Evolutionary conservation across 2,113 vertebrate species (phyloP).

Genomic region (Lipophrys pholis): DNA sequence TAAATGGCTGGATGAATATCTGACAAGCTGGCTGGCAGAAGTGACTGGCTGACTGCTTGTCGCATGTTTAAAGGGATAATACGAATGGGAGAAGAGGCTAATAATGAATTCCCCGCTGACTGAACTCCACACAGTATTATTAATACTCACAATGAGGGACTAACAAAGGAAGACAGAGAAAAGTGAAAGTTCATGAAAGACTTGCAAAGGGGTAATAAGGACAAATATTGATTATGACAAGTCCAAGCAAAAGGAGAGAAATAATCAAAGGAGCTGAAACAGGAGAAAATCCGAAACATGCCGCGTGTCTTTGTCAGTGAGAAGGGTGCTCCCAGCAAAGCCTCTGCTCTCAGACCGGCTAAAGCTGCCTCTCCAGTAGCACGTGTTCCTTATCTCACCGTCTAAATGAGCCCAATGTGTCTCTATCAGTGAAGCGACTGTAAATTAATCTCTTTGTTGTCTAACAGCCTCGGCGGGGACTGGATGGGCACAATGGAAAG

Average conservation of each 20-base stretch:
- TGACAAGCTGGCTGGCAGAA: conserved; percentile 52
- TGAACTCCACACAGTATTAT: conserved; percentile 31
- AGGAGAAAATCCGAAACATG: conserved; percentile 18
- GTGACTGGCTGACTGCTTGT: conserved; percentile 38
- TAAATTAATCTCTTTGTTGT: conserved; percentile 75
- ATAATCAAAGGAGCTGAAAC: conserved; percentile 2
- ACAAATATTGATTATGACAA: conserved; percentile 5
- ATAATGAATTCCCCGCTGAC: conserved; percentile 47
- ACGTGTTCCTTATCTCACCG: conserved; percentile 58
- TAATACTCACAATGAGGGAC: conserved; percentile 11
- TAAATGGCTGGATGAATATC: conserved; percentile 59
- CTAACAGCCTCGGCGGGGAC: conserved; percentile 41
- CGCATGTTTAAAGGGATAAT: conserved; percentile 60
- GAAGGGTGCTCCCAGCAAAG: conserved; percentile 38
- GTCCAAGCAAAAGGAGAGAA: conserved; percentile 10
- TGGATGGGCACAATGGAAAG: conserved; percentile 41
- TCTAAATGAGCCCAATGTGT: conserved; percentile 62
- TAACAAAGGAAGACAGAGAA: background rate
- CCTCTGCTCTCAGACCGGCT: conserved; percentile 41
- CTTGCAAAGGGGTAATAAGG: background rate
- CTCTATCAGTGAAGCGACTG: conserved; percentile 56
- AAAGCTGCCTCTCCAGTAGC: conserved; percentile 57
- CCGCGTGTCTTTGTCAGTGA: conserved; percentile 32
- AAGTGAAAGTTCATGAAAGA: background rate
- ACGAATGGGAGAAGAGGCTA: conserved; percentile 53